phyloP scores from a whole-genome alignment of 2,113 vertebrate genomes.

The Egretta garzetta region DNA sequence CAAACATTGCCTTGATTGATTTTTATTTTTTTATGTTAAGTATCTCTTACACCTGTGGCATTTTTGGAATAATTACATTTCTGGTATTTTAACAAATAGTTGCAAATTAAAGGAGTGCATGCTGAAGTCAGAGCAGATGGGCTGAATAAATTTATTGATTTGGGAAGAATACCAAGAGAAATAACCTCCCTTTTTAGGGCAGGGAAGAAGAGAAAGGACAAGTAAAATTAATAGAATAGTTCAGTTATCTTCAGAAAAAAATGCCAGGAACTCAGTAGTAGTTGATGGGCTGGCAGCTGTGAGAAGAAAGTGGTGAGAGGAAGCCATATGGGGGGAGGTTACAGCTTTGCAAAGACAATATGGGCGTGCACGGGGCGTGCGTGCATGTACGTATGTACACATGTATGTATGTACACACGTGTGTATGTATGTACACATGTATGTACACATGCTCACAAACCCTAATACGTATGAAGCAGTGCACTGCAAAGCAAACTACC shows the following conservation, averaged over 20 bases:
- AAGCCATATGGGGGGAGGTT: background rate
- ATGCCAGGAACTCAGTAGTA: background rate
- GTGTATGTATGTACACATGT: fast-evolving
- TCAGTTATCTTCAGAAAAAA: background rate
- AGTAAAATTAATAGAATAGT: background rate
- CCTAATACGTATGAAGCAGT: fast-evolving
- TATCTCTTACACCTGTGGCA: conserved; percentile 4
- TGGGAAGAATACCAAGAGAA: background rate
- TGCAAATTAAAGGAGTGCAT: background rate
- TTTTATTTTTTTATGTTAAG: background rate
- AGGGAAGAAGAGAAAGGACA: background rate
- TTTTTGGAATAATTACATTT: background rate
- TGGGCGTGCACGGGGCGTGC: fast-evolving
- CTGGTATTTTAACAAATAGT: background rate
- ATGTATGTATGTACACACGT: no score
- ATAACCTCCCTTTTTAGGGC: background rate
- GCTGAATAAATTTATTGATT: conserved; percentile 21
- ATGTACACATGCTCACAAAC: background rate
- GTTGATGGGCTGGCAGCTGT: background rate
- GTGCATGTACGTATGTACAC: fast-evolving
- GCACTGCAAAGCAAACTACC: no score
- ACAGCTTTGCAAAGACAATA: fast-evolving
- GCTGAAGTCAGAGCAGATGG: conserved; percentile 32
- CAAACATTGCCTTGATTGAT: background rate
- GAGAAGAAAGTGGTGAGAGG: background rate